Base-by-base conservation (phyloP, 2,888 invertebrate species). In the Zele albiditarsus region DNA sequence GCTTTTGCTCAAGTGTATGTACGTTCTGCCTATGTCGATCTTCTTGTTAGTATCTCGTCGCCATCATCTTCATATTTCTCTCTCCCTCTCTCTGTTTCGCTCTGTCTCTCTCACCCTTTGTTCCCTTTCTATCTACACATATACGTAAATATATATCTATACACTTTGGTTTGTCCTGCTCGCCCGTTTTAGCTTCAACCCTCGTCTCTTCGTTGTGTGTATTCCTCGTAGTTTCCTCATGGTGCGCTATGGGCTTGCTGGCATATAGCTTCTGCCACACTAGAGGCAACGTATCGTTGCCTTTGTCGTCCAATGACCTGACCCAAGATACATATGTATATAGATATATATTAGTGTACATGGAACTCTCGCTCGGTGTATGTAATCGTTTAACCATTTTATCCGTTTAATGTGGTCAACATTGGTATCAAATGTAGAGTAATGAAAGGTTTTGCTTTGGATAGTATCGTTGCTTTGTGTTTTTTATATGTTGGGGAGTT, bases 1-100 rank as follows among this genome's bases (percentile, higher is more conserved):
- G 84, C 82, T 85, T 84, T 84, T 82, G 82, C 74, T 73, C 73
- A 78, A 79, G 76, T 67, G n/a, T 42, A 14, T 3, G 42, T 53
- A 53, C 14, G 71, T 57, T 20, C 71, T 72, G 79, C 76, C 80
- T 80, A 76, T 77, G 62, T 31, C 66, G 46, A 46, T 27, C 42
- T 66, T 25, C 25, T 53, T 53, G 53, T 20, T 10, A 20, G 53
- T 53, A 20, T 53, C 6, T 53, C 53, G 10, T 53, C 8, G 20
- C n/a, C 53, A 53, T 53, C 53, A 53, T 53, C 53, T 53, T 53
- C 53, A 23, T 20, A 20, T n/a, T 23, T 3, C n/a, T 27, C 49
- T 68, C 31, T 28, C 25, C 28, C 23, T n/a, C 46, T 0, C 33
- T 14, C 20, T 68, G 14, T 68, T 23, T 66, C 38, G 14, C 49